Conservation (phyloP, 1,140 invertebrate species). For the Holcopasites calliopsidis region DNA sequence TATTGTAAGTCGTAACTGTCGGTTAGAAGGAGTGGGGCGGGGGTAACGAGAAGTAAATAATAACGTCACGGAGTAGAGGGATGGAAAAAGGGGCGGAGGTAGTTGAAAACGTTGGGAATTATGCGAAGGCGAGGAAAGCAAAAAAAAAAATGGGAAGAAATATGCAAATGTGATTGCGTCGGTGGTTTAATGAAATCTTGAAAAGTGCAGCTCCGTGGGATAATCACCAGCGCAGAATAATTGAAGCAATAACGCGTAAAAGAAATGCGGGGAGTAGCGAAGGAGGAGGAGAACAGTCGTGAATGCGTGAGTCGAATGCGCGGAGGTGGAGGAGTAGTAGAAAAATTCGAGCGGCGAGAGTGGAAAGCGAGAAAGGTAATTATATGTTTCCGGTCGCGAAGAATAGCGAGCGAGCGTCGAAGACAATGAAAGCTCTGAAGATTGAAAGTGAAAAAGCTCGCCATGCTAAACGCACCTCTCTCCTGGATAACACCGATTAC, state of each 20-base stretch:
- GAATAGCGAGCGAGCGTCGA: neutral
- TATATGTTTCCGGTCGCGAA: slow-evolving; percentile 21
- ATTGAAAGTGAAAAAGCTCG: slow-evolving; percentile 1
- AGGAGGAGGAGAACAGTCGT: neutral
- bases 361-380: slow-evolving; percentile 21
- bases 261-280: too few relatives aligned
- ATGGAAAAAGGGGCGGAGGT: neutral
- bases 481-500: neutral
- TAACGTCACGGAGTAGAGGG: neutral
- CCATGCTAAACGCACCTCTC: neutral
- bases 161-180: slow-evolving; percentile 43
- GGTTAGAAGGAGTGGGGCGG: neutral
- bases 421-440: slow-evolving; percentile 9
- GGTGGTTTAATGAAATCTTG: slow-evolving; percentile 43
- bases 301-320: slow-evolving; percentile 19
- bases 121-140: slow-evolving; percentile 10
- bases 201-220: neutral
- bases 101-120: slow-evolving; percentile 14
- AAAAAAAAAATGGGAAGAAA: neutral
- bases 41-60: slow-evolving; percentile 43
- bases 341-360: slow-evolving; percentile 17
- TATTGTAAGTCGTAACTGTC: too few relatives aligned
- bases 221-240: slow-evolving; percentile 28
- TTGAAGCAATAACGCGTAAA: slow-evolving; percentile 41
- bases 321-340: neutral